Evolutionary conservation across 2,113 vertebrate species (phyloP).

Genomic region (Macroglossus sobrinus): DNA sequence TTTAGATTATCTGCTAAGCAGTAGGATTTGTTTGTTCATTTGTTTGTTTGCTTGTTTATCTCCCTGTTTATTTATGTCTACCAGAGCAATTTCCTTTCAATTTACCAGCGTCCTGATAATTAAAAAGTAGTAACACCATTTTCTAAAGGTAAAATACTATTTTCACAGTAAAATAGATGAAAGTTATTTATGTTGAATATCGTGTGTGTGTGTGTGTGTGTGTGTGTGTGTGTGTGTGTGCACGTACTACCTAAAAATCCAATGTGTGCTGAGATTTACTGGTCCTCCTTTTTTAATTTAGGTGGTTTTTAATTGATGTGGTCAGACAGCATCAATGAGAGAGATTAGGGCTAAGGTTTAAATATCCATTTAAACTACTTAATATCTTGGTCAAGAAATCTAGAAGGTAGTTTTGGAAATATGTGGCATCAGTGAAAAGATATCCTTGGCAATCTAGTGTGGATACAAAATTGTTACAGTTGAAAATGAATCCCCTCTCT

Average conservation of each 20-base stretch:
- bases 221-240: too few species aligned
- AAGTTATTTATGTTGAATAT: background rate
- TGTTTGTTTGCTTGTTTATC: background rate
- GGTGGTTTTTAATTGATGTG: background rate
- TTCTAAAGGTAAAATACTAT: background rate
- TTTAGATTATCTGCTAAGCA: background rate
- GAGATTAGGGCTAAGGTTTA: background rate
- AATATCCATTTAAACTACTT: background rate
- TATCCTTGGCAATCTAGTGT: background rate
- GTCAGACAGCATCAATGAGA: background rate
- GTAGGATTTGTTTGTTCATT: background rate
- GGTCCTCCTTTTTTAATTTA: background rate
- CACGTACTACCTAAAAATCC: background rate
- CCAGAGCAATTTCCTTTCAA: background rate
- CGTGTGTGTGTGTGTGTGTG: too few species aligned
- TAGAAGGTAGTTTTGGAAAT: conserved; percentile 14
- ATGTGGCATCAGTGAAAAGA: background rate
- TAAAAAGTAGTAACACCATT: background rate
- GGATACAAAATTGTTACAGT: background rate
- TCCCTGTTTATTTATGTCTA: background rate
- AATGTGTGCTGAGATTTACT: background rate
- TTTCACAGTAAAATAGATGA: background rate
- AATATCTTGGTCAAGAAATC: background rate
- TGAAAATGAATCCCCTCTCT: background rate
- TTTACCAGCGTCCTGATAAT: background rate